These are phyloP conservation scores for Thumatha senex DNA, from an alignment of 2,888 invertebrate species.

Conservation along the genomic window DNA sequence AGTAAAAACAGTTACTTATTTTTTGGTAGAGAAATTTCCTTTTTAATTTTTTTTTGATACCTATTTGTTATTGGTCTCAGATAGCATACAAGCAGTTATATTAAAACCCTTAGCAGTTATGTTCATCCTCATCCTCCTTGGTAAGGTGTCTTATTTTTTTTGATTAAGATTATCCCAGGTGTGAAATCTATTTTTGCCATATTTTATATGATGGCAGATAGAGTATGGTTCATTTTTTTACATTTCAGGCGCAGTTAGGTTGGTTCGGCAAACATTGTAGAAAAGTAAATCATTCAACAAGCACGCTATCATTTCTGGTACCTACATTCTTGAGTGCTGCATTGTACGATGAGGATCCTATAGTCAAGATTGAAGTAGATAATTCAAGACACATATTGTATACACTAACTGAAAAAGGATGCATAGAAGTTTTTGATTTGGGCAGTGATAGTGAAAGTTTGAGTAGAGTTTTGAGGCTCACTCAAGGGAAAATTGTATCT, in stretches of 20 bases:
- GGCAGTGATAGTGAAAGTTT: conserved; percentile 90
- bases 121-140: too few relatives aligned
- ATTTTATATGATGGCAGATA: too few relatives aligned
- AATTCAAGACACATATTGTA: conserved; percentile 95
- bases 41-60: too few relatives aligned
- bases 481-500: conserved; percentile 89
- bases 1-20: too few relatives aligned
- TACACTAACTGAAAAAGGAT: conserved; percentile 94
- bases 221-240: not conserved
- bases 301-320: conserved; percentile 92
- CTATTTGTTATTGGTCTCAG: too few relatives aligned
- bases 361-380: conserved; percentile 94
- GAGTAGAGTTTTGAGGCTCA: conserved; percentile 87
- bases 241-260: conserved; percentile 88
- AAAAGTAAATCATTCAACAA: conserved; percentile 97
- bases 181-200: too few relatives aligned
- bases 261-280: conserved; percentile 98
- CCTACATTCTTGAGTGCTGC: conserved; percentile 95
- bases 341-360: conserved; percentile 94
- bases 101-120: too few relatives aligned
- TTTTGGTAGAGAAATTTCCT: too few relatives aligned
- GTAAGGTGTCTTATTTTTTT: too few relatives aligned
- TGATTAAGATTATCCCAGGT: too few relatives aligned
- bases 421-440: conserved; percentile 94
- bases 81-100: too few relatives aligned